phyloP scores from a whole-genome alignment of 30 jellyfish, hydroid and myxozoan species.

The Turritopsis rubra region DNA sequence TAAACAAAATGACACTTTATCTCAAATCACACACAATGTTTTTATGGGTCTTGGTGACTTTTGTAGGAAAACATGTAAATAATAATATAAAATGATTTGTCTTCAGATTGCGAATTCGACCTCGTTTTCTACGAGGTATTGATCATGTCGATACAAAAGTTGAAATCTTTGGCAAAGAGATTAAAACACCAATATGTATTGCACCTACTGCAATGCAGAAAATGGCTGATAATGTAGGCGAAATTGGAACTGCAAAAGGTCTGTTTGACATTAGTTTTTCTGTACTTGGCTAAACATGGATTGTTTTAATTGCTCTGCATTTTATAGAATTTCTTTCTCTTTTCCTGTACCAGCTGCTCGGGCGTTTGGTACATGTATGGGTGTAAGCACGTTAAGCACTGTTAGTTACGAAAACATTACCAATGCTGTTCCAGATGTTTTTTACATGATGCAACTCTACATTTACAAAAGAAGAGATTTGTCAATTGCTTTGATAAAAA shows the following conservation, averaged over 20 bases:
- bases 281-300: neutral
- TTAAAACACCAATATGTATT: slow-evolving; percentile 65
- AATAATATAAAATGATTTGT: neutral
- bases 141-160: slow-evolving; percentile 46
- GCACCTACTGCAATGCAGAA: slow-evolving; percentile 93
- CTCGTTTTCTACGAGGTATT: slow-evolving; percentile 45
- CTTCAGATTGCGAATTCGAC: slow-evolving; percentile 57
- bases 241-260: slow-evolving; percentile 84
- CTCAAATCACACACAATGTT: too few relatives aligned
- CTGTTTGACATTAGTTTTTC: neutral
- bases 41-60: too few relatives aligned
- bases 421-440: slow-evolving; percentile 52
- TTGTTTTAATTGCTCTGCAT: neutral
- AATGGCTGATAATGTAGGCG: slow-evolving; percentile 91
- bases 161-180: slow-evolving; percentile 35
- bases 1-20: too few relatives aligned
- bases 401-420: slow-evolving; percentile 59
- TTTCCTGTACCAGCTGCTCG: slow-evolving; percentile 31
- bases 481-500: slow-evolving; percentile 43
- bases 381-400: slow-evolving; percentile 67
- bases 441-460: slow-evolving; percentile 66
- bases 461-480: slow-evolving; percentile 57
- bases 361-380: slow-evolving; percentile 69
- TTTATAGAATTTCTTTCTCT: neutral
- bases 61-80: neutral